Evolutionary conservation across 2,113 vertebrate genomes (phyloP).

Genomic region (Plecturocebus donacophilus): DNA sequence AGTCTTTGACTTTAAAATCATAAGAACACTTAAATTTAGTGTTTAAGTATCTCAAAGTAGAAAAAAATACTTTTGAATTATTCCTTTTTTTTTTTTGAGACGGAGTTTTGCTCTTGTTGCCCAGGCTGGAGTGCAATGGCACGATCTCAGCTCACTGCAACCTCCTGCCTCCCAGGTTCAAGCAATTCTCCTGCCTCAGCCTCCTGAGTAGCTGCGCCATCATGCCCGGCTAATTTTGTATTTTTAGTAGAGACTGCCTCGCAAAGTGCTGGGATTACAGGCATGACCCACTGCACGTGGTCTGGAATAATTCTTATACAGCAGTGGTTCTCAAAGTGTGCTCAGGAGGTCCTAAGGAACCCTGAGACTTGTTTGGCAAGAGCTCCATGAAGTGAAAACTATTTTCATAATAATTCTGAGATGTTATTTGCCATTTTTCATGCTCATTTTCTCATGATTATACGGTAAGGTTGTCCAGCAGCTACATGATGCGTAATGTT

Average conservation of each 20-base stretch:
- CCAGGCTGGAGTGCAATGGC: too few species aligned
- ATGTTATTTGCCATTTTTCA: background rate
- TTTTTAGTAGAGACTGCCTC: too few species aligned
- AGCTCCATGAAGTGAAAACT: background rate
- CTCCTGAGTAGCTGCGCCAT: too few species aligned
- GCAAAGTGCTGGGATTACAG: too few species aligned
- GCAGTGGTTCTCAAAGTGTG: background rate
- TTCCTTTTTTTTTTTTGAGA: too few species aligned
- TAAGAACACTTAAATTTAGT: background rate
- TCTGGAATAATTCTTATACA: background rate
- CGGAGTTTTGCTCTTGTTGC: too few species aligned
- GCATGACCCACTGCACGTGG: too few species aligned
- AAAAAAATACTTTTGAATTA: background rate
- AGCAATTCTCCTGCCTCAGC: too few species aligned
- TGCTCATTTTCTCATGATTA: background rate
- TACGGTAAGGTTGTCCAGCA: background rate
- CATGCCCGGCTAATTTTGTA: too few species aligned
- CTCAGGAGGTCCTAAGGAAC: background rate
- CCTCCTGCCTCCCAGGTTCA: too few species aligned
- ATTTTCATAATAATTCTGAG: background rate
- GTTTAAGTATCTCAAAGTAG: background rate
- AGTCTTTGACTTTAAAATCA: constrained; percentile 9
- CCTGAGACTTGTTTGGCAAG: background rate
- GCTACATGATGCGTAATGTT: background rate
- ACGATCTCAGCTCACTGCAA: too few species aligned